Conservation (phyloP, 2,113 vertebrate genomes). For the Polyodon spathula region DNA sequence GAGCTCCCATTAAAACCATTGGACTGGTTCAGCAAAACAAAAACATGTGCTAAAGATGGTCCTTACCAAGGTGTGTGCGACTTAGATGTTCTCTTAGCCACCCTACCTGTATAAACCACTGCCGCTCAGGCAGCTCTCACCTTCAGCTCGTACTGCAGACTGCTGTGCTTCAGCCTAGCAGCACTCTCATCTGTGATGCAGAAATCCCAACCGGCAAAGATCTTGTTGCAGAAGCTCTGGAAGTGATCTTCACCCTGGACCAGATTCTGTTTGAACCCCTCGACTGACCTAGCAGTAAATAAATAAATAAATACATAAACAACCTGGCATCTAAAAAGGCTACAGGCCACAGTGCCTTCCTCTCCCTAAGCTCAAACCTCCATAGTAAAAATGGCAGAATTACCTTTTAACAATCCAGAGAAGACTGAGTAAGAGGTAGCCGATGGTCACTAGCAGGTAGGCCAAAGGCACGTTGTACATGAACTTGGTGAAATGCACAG, state of each 20-base stretch:
- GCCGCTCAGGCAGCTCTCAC: conserved; percentile 44
- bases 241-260: conserved; percentile 74
- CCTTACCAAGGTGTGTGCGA: too few relatives aligned
- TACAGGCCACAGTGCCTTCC: too few relatives aligned
- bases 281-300: conserved; percentile 59
- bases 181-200: conserved; percentile 75
- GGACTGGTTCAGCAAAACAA: too few relatives aligned
- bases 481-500: conserved; percentile 38
- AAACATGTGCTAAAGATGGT: too few relatives aligned
- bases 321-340: too few relatives aligned
- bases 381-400: background rate
- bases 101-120: too few relatives aligned
- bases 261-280: conserved; percentile 78
- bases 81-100: too few relatives aligned
- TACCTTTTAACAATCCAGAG: conserved; percentile 91
- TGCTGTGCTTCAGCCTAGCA: conserved; percentile 66
- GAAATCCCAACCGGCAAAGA: conserved; percentile 95
- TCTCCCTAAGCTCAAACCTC: too few relatives aligned
- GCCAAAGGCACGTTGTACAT: conserved; percentile 78
- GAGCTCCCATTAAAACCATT: too few relatives aligned
- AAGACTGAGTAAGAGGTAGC: conserved; percentile 77
- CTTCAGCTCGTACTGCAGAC: conserved; percentile 75
- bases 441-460: conserved; percentile 74
- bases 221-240: conserved; percentile 94
- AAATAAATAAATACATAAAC: background rate